A percentile compares a stretch with the other conserved stretches of the same genome.
Conservation (phyloP, 1,140 invertebrate genomes). For the Lanistes nyassanus region DNA sequence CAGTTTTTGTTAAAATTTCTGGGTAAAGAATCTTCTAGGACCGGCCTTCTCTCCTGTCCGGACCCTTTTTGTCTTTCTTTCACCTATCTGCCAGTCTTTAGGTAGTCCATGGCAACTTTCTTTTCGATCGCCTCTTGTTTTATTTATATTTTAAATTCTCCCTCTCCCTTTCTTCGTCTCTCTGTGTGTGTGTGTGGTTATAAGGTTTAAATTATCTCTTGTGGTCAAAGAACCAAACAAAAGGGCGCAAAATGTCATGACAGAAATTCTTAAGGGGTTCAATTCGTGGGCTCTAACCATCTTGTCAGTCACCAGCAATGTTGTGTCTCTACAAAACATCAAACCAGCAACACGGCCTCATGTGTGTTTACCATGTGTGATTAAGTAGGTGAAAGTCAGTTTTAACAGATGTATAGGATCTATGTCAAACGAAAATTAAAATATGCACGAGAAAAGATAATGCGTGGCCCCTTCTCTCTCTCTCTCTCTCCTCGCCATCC, state of each 20-base stretch:
- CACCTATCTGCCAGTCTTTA: not conserved
- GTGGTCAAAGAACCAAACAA: no score
- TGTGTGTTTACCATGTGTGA: not conserved
- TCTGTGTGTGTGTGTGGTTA: constrained; percentile 7
- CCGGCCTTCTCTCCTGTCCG: no score
- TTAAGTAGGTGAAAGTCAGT: not conserved
- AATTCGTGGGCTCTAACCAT: not conserved
- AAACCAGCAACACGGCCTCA: not conserved
- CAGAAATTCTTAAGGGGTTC: no score
- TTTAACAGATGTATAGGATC: not conserved
- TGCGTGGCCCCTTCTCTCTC: not conserved
- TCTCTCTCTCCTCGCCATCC: not conserved
- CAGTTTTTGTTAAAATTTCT: no score
- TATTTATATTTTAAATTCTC: not conserved
- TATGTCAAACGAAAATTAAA: no score
- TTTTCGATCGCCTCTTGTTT: not conserved
- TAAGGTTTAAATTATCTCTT: no score
- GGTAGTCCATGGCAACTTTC: not conserved
- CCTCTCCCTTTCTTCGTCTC: constrained; percentile 7
- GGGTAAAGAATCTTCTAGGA: no score
- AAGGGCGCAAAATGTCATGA: no score
- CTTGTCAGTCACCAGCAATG: not conserved
- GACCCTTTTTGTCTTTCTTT: no score
- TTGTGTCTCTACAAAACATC: not conserved
- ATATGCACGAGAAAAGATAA: no score